These are phyloP conservation scores for Hypomesus transpacificus DNA, from an alignment of 2,113 vertebrate genomes.

Conservation along the genomic window DNA sequence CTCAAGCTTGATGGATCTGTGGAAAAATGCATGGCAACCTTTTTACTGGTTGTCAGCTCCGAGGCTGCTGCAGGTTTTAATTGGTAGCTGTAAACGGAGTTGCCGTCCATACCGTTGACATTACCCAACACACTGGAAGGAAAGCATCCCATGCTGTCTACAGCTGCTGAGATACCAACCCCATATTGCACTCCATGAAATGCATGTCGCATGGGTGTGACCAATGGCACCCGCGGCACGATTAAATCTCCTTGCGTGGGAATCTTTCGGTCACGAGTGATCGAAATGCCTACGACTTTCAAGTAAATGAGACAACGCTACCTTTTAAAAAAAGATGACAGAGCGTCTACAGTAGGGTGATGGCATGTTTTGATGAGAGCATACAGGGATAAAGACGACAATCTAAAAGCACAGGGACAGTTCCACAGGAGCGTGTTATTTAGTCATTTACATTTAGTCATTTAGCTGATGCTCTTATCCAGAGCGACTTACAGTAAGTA, in stretches of 20 bases:
- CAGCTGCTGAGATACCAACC: not conserved
- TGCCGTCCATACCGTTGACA: constrained; percentile 43
- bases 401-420: constrained; percentile 1
- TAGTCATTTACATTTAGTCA: no score
- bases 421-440: constrained; percentile 28
- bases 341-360: constrained; percentile 1
- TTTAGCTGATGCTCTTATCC: no score
- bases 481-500: no score
- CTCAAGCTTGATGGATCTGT: constrained; percentile 60
- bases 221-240: not conserved
- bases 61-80: constrained; percentile 34
- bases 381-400: constrained; percentile 2
- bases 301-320: not conserved
- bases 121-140: constrained; percentile 26
- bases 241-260: not conserved
- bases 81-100: constrained; percentile 46
- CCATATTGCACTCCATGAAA: not conserved
- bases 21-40: constrained; percentile 52
- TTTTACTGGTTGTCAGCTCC: constrained; percentile 33
- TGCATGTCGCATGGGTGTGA: no score
- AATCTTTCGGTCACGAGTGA: no score
- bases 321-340: constrained; percentile 20
- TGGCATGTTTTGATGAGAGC: constrained; percentile 1
- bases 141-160: constrained; percentile 17
- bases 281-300: not conserved